Base-by-base conservation (phyloP, 2,113 vertebrate species). In the Tangachromis dhanisi region DNA sequence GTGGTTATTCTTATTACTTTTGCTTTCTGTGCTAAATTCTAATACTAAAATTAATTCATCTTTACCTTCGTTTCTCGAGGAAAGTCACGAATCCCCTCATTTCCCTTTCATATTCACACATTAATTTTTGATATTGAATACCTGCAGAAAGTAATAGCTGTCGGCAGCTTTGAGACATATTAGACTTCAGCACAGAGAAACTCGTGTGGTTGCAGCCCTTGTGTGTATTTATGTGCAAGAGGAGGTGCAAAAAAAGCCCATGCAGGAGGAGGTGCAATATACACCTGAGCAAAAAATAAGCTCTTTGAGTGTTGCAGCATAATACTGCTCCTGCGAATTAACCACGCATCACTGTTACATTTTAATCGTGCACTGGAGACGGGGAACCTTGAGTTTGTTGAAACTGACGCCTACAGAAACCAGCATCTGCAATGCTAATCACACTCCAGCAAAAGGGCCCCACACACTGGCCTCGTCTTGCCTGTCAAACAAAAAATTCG, bases 381-480 rank as follows among this genome's bases (percentile, higher is more conserved):
- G 5, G 87, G 85, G 83, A 63, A 89, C 92, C 91, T 94, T 93
- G 92, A 93, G 86, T 94, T 93, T 92, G 93, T 87, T 93, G 93
- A 91, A 94, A 92, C 13, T 45, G 90, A 93, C 90, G 90, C 94
- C 93, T 92, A 91, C 93, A 90, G 92, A 93, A 92, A 80, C 45
- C 57, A 17, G 83, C 89, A 93, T 95, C 92, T 96, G 92, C 92
- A 95, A 92, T 94, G 92, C 93, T 96, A 94, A 95, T 95, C 90
- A 90, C 87, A 85, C 87, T 86, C 66, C 29, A 33, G 90, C 88
- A 92, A 92, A 90, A 54, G 26, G 83, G 83, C 90, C 88, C 84
- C 42, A 47, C 80, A 92, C 90, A 93, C 88, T 29, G 35, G 90
- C 84, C 87, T 80, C 8, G 78, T 92, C 90, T 89, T 91, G 71